Evolutionary conservation across 2,797 vertebrate genomes (phyloP).

Genomic region (Sebastes trivittatus): DNA sequence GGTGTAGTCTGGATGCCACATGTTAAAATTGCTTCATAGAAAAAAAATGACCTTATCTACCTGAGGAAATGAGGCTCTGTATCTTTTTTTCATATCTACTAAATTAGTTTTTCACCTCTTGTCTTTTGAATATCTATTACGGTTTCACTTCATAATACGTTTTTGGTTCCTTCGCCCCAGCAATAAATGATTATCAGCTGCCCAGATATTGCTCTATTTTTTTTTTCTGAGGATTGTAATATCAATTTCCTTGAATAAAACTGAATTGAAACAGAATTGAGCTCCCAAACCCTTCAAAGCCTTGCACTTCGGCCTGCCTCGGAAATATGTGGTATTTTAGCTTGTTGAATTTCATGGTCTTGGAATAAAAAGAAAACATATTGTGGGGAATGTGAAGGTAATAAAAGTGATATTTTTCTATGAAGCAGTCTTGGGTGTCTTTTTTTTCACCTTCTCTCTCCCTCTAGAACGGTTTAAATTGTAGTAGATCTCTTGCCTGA

Average conservation of each 20-base stretch:
- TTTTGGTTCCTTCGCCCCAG: slow-evolving; percentile 60
- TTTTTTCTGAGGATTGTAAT: slow-evolving; percentile 40
- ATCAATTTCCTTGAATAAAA: slow-evolving; percentile 61
- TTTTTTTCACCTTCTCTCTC: not conserved
- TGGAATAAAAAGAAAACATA: slow-evolving; percentile 84
- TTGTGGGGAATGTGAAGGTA: slow-evolving; percentile 96
- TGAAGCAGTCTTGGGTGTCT: slow-evolving; percentile 20
- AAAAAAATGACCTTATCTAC: slow-evolving; percentile 61
- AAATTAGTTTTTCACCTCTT: slow-evolving; percentile 74
- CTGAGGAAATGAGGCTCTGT: slow-evolving; percentile 66
- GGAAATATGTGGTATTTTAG: slow-evolving; percentile 79
- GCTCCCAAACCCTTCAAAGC: slow-evolving; percentile 45
- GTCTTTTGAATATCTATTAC: slow-evolving; percentile 70
- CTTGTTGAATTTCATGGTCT: slow-evolving; percentile 93
- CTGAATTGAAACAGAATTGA: slow-evolving; percentile 56
- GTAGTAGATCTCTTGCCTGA: slow-evolving; percentile 19
- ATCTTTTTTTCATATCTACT: slow-evolving; percentile 60
- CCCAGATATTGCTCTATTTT: slow-evolving; percentile 52
- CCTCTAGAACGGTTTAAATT: not conserved
- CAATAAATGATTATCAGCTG: slow-evolving; percentile 64
- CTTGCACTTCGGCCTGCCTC: slow-evolving; percentile 77
- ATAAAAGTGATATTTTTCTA: slow-evolving; percentile 95
- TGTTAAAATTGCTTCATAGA: slow-evolving; percentile 47
- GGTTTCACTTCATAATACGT: slow-evolving; percentile 62
- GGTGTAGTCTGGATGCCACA: slow-evolving; percentile 32